A percentile compares a stretch with the other conserved stretches of the same genome.
Evolutionary conservation across 2,888 invertebrate genomes (phyloP).

Genomic region (Spatulosminthurus flaviceps): DNA sequence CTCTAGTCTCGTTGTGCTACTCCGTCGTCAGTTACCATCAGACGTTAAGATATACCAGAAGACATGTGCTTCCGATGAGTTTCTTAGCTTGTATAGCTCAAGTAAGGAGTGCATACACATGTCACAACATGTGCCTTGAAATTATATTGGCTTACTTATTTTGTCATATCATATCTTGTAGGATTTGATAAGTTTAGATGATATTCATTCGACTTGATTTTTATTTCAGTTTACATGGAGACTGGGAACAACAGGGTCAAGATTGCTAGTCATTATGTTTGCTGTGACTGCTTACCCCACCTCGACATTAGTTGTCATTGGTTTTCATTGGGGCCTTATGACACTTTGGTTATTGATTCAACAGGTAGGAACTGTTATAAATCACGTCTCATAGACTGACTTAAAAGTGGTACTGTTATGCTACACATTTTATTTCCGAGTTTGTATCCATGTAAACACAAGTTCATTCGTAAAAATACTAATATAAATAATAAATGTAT

Average conservation of each 20-base stretch:
- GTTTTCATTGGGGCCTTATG: constrained; percentile 27
- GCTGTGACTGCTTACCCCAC: neutral
- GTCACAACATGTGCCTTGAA: too few species aligned
- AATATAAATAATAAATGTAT: too few species aligned
- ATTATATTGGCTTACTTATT: too few species aligned
- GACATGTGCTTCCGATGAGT: neutral
- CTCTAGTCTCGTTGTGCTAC: constrained; percentile 14
- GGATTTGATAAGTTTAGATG: too few species aligned
- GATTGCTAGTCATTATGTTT: constrained; percentile 1
- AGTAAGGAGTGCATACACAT: neutral
- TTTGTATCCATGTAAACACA: too few species aligned
- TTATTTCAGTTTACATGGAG: constrained; percentile 26
- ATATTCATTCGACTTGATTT: neutral
- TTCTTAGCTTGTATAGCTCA: neutral
- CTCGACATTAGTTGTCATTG: neutral
- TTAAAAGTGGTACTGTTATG: too few species aligned
- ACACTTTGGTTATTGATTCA: neutral
- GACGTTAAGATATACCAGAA: neutral
- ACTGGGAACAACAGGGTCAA: constrained; percentile 31
- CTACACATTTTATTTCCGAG: too few species aligned
- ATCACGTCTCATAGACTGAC: too few species aligned
- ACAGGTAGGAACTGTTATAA: neutral
- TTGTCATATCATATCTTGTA: too few species aligned
- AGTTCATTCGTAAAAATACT: too few species aligned
- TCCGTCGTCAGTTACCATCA: constrained; percentile 26